These are phyloP conservation scores for Cylindroiulus punctatus DNA, from an alignment of 2,888 invertebrate species.

Conservation along the genomic window DNA sequence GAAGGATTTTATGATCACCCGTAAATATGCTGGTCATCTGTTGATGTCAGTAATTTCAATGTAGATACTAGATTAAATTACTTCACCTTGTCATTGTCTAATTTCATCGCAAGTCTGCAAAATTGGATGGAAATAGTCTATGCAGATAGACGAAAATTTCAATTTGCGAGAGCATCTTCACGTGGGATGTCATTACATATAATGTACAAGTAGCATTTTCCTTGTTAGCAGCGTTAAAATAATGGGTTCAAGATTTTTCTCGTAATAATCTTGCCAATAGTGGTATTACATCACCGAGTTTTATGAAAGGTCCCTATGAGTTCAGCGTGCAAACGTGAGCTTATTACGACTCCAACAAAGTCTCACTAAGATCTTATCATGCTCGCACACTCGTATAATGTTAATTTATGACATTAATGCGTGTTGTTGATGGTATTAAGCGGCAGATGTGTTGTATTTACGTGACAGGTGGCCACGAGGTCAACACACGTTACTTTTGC, in stretches of 20 bases:
- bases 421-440: neutral
- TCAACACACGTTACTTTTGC: slow-evolving; percentile 3
- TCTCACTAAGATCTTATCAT: neutral
- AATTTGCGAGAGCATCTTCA: neutral
- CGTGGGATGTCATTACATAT: neutral
- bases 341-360: neutral
- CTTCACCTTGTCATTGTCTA: too few relatives aligned
- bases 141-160: neutral
- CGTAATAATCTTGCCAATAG: too few relatives aligned
- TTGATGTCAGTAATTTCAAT: too few relatives aligned
- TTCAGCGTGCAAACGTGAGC: neutral
- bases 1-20: too few relatives aligned
- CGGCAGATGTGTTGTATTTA: neutral
- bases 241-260: neutral
- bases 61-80: too few relatives aligned
- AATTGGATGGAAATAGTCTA: neutral
- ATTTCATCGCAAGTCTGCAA: neutral
- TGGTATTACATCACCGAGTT: neutral
- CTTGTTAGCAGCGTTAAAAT: neutral
- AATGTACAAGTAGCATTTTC: neutral
- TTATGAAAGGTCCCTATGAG: neutral
- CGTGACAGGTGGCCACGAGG: slow-evolving; percentile 10
- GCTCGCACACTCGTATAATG: neutral
- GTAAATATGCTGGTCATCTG: too few relatives aligned
- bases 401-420: slow-evolving; percentile 11